Base-by-base conservation (phyloP, 2,888 invertebrate genomes). In the Pasiphila rectangulata region DNA sequence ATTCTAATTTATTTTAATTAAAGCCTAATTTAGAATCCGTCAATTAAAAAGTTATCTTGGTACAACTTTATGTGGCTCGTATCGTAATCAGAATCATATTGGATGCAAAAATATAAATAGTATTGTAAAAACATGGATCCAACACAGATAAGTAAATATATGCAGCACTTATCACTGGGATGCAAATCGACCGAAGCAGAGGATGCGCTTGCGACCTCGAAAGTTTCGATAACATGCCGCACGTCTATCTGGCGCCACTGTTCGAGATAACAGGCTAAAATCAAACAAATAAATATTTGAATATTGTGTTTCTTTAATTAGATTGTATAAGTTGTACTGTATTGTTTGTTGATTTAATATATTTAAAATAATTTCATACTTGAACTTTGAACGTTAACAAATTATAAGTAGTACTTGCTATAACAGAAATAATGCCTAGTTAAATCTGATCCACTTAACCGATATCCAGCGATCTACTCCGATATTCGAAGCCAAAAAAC, bases 201-300 rank as follows among this genome's bases (percentile, higher is more conserved):
- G 46, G 48, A 57, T 53, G 49, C n/a, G 17, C 30, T n/a, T 4
- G 32, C 51, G 79, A 69, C 78, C 78, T 73, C 70, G 69, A 67
- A 56, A 59, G 58, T 57, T 34, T 67, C 51, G 75, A 77, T 76
- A 75, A 65, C 63, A 64, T 61, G 54, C 42, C 58, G 62, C 56
- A 59, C 66, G 69, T 66, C 67, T 61, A 66, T 53, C 69, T 46
- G 79, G 76, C 79, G 79, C 79, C 78, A 63, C 57, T 54, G 15
- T 45, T n/a, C n/a, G n/a, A 65, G 74, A 76, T 75, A 69, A 65
- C 58, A 21, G 9, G 10, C 12, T 40, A 24, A 15, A 42, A 42
- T 9, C 5, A 17, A 9, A 32, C 12, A 32, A 42, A 32, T n/a
- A n/a, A n/a, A n/a, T n/a, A 19, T 16, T 17, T 5, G 10, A 32